A percentile compares a stretch with the other conserved stretches of the same genome.
phyloP scores from a whole-genome alignment of 2,797 vertebrate genomes.

The Acipenser oxyrinchus region DNA sequence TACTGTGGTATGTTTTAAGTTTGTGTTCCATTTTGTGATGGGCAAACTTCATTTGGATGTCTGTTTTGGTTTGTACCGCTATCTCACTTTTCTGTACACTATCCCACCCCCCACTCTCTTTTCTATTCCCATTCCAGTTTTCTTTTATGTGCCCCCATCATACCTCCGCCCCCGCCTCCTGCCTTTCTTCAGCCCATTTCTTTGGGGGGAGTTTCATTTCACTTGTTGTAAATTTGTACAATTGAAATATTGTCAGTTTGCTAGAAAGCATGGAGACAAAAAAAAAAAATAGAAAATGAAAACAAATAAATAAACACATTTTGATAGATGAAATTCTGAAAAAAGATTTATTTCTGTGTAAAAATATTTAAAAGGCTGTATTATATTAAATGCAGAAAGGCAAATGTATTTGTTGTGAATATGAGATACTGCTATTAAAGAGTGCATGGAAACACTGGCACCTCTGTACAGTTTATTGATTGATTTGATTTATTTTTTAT shows the following conservation, averaged over 20 bases:
- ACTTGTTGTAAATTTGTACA: slow-evolving; percentile 99
- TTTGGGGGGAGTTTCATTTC: slow-evolving; percentile 49
- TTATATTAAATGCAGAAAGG: slow-evolving; percentile 85
- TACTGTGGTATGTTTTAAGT: slow-evolving; percentile 41
- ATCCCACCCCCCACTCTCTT: slow-evolving; percentile 28
- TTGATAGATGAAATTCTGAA: slow-evolving; percentile 81
- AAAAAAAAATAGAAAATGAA: slow-evolving; percentile 64
- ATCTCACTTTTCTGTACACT: background rate
- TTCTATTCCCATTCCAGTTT: slow-evolving; percentile 33
- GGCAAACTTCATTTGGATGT: slow-evolving; percentile 17
- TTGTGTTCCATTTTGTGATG: slow-evolving; percentile 39
- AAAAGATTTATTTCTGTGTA: slow-evolving; percentile 78
- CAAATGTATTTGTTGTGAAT: slow-evolving; percentile 99
- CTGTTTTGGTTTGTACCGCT: slow-evolving; percentile 8
- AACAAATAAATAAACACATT: slow-evolving; percentile 44
- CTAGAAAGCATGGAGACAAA: slow-evolving; percentile 89
- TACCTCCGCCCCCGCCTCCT: slow-evolving; percentile 36
- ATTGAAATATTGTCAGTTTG: slow-evolving; percentile 91
- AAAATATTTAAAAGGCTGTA: slow-evolving; percentile 98
- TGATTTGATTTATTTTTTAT: no score
- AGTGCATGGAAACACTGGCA: slow-evolving; percentile 79
- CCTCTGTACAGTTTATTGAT: slow-evolving; percentile 1
- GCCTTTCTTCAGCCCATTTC: slow-evolving; percentile 59
- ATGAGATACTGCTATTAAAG: slow-evolving; percentile 98
- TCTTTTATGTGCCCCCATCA: slow-evolving; percentile 53